Conservation (phyloP, 2,888 invertebrate genomes). For the Parthenolecanium corni region DNA sequence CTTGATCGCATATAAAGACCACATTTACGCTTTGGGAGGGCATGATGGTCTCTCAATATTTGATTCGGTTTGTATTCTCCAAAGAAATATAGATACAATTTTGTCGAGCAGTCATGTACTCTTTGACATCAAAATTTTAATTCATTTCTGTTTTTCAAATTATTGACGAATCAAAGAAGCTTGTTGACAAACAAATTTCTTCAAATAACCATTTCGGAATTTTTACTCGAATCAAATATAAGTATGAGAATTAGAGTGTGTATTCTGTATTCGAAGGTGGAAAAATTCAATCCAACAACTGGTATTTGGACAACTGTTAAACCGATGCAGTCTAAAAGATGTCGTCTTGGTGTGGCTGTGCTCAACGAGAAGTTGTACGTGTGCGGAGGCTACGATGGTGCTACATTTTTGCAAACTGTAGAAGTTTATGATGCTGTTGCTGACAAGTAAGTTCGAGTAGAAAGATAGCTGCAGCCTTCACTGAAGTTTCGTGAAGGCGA, state of each 20-base stretch:
- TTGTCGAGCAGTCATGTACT: background rate
- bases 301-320: slow-evolving; percentile 62
- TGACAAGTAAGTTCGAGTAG: slow-evolving; percentile 51
- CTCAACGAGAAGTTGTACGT: slow-evolving; percentile 71
- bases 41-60: slow-evolving; percentile 81
- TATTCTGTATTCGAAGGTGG: slow-evolving; percentile 44
- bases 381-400: slow-evolving; percentile 76
- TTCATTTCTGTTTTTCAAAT: background rate
- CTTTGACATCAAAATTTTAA: too few relatives aligned
- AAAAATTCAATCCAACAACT: slow-evolving; percentile 62
- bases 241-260: too few relatives aligned
- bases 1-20: slow-evolving; percentile 56
- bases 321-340: slow-evolving; percentile 68
- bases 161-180: too few relatives aligned
- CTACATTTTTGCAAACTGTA: slow-evolving; percentile 66
- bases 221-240: too few relatives aligned
- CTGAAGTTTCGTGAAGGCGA: too few relatives aligned
- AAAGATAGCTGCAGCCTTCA: too few relatives aligned
- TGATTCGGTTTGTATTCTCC: slow-evolving; percentile 50
- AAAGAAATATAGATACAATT: too few relatives aligned
- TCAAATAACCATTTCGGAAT: too few relatives aligned
- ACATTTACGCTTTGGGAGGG: slow-evolving; percentile 71
- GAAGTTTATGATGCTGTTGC: slow-evolving; percentile 66
- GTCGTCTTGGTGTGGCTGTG: slow-evolving; percentile 70
- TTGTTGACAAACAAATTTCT: too few relatives aligned